A percentile compares a stretch with the other conserved stretches of the same genome.
Conservation (phyloP, 2,888 invertebrate species). For the Catocala nupta region DNA sequence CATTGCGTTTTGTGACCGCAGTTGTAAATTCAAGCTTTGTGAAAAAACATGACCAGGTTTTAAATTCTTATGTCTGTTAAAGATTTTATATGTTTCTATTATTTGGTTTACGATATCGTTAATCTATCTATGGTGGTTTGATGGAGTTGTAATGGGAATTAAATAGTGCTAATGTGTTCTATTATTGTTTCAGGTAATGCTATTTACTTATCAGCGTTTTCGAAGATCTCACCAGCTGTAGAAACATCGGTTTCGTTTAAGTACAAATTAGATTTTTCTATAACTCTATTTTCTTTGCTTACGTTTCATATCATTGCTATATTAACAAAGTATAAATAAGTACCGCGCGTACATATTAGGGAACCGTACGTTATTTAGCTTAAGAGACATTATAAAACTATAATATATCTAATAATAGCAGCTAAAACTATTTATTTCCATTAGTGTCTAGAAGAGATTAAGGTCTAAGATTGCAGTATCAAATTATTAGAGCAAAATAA, state of each 20-base stretch:
- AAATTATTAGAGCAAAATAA: too few relatives aligned
- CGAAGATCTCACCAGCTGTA: neutral
- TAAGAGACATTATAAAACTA: too few relatives aligned
- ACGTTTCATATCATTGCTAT: too few relatives aligned
- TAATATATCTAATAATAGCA: too few relatives aligned
- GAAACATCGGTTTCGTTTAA: neutral
- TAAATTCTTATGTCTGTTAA: slow-evolving; percentile 56
- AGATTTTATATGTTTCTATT: slow-evolving; percentile 50
- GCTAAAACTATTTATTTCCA: too few relatives aligned
- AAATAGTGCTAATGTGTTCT: slow-evolving; percentile 43
- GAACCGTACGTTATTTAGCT: too few relatives aligned
- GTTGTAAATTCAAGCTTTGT: slow-evolving; percentile 62
- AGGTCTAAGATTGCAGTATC: too few relatives aligned
- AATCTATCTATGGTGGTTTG: slow-evolving; percentile 43
- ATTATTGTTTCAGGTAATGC: slow-evolving; percentile 58
- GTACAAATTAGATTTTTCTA: too few relatives aligned
- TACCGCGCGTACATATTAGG: too few relatives aligned
- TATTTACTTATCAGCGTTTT: slow-evolving; percentile 7
- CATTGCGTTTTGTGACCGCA: slow-evolving; percentile 55
- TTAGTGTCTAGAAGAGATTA: too few relatives aligned
- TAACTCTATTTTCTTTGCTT: too few relatives aligned
- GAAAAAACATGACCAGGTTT: slow-evolving; percentile 53
- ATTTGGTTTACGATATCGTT: slow-evolving; percentile 52
- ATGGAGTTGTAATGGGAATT: slow-evolving; percentile 44
- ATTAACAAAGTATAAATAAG: too few relatives aligned